A percentile compares a stretch with the other conserved stretches of the same genome.
phyloP scores from a whole-genome alignment of 2,797 vertebrate species.

The Eulemur albifrons region DNA sequence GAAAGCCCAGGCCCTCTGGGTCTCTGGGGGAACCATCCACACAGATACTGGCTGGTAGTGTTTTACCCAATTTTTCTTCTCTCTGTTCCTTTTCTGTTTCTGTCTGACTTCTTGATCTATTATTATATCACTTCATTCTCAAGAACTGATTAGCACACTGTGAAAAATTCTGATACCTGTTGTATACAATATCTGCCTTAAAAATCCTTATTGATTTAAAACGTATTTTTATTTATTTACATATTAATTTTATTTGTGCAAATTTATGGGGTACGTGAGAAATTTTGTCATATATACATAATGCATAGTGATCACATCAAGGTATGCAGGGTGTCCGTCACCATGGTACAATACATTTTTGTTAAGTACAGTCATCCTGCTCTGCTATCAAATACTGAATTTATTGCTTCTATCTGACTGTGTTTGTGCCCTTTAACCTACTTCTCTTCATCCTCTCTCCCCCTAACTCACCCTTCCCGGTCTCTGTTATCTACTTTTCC shows the following conservation, averaged over 20 bases:
- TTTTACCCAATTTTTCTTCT: background rate
- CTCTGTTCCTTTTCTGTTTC: background rate
- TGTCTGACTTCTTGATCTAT: background rate
- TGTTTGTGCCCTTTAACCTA: background rate
- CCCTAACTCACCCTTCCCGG: background rate
- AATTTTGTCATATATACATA: background rate
- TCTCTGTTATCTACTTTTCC: background rate
- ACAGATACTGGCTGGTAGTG: background rate
- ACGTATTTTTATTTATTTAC: background rate
- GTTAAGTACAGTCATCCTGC: background rate
- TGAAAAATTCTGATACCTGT: background rate
- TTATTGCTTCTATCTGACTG: background rate
- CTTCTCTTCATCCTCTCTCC: background rate
- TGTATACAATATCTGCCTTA: background rate
- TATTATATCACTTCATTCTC: background rate
- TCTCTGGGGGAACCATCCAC: background rate
- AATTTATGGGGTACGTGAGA: background rate
- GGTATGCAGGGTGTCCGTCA: background rate
- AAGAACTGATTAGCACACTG: background rate
- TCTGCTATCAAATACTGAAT: background rate
- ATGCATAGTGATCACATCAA: background rate
- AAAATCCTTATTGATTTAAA: constrained; percentile 8
- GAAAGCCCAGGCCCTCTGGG: background rate
- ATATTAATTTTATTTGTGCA: background rate
- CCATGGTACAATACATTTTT: background rate